phyloP scores from a whole-genome alignment of 2,797 vertebrate genomes.

The Discoglossus pictus region DNA sequence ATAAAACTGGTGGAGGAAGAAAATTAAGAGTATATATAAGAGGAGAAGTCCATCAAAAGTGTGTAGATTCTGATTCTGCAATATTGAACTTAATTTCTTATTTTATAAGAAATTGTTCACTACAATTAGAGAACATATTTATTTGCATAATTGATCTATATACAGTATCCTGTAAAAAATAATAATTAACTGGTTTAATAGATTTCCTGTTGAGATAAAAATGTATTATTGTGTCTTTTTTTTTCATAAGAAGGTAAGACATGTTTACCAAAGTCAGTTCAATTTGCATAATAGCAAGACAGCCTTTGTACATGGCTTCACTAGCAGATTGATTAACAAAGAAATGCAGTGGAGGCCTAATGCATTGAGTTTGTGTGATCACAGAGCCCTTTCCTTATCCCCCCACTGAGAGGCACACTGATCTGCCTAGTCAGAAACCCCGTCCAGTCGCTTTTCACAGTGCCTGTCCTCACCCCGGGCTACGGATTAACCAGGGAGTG shows the following conservation, averaged over 20 bases:
- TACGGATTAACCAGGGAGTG: conserved; percentile 80
- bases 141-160: too few species aligned
- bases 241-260: conserved; percentile 4
- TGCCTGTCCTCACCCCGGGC: conserved; percentile 66
- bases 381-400: conserved; percentile 18
- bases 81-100: too few species aligned
- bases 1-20: too few species aligned
- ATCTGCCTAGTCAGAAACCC: conserved; percentile 42
- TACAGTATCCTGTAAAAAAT: too few species aligned
- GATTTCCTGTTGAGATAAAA: too few species aligned
- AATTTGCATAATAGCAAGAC: conserved; percentile 68
- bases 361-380: conserved; percentile 27
- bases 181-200: too few species aligned
- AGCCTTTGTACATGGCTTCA: conserved; percentile 27
- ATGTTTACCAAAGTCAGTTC: conserved; percentile 33
- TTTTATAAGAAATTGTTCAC: too few species aligned
- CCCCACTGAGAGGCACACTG: conserved; percentile 39
- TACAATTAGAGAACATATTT: too few species aligned
- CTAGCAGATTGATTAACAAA: conserved; percentile 73
- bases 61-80: too few species aligned
- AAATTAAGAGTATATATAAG: too few species aligned
- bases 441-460: conserved; percentile 54
- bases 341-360: conserved; percentile 51
- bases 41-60: too few species aligned
- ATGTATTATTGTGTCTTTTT: too few species aligned